Conservation (phyloP, 1,140 invertebrate species). For the Drosophila obscura region DNA sequence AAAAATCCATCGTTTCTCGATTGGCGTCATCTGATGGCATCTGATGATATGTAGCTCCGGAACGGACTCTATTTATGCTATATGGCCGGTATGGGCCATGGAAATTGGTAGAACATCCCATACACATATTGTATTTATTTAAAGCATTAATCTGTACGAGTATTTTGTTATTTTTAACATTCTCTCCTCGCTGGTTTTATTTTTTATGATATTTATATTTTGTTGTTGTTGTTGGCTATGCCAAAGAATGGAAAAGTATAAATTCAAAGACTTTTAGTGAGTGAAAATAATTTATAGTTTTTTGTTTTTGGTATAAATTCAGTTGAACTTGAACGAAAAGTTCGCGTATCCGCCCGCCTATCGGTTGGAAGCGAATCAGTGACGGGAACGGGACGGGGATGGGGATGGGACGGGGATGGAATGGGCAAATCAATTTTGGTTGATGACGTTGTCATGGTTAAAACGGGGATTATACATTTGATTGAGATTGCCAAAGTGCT, state of each 20-base stretch:
- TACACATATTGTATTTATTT: constrained; percentile 71
- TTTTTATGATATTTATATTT: constrained; percentile 13
- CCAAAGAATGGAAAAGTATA: constrained; percentile 49
- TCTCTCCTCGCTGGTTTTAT: constrained; percentile 9
- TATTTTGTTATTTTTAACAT: constrained; percentile 74
- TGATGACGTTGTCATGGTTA: constrained; percentile 37
- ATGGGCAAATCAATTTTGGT: constrained; percentile 35
- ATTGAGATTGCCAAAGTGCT: constrained; percentile 13
- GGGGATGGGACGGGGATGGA: no score
- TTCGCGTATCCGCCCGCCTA: constrained; percentile 2
- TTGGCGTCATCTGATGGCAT: constrained; percentile 55
- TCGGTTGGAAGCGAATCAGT: neutral
- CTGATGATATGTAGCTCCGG: neutral
- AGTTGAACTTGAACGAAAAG: constrained; percentile 69
- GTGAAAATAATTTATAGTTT: constrained; percentile 74
- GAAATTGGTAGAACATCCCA: constrained; percentile 37
- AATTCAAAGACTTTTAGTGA: constrained; percentile 73
- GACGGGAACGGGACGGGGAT: no score
- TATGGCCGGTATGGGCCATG: neutral
- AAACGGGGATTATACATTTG: constrained; percentile 34
- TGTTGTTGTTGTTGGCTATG: constrained; percentile 1
- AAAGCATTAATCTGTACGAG: constrained; percentile 72
- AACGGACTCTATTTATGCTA: constrained; percentile 27
- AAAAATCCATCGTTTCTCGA: constrained; percentile 35
- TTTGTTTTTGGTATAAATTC: constrained; percentile 56